Conservation (phyloP, 2,888 invertebrate species). For the Leucoptera coffeella region DNA sequence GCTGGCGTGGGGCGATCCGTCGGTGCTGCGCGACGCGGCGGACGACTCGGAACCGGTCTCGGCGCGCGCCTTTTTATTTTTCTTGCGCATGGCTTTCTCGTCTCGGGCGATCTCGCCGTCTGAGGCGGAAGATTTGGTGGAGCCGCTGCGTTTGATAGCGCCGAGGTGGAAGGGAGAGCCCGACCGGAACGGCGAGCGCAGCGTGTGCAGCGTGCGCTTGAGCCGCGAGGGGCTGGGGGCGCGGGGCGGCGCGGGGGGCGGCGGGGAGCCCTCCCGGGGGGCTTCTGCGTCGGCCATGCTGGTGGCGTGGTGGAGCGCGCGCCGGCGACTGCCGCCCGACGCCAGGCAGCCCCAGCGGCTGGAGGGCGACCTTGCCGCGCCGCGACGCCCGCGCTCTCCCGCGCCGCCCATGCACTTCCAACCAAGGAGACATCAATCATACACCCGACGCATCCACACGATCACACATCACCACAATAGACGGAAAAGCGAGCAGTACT, state of each 20-base stretch:
- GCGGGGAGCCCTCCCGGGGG: conserved; percentile 12
- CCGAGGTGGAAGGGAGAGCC: conserved; percentile 48
- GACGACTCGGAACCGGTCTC: conserved; percentile 13
- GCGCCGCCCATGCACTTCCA: conserved; percentile 2
- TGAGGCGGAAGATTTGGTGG: conserved; percentile 37
- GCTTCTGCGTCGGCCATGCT: conserved; percentile 31
- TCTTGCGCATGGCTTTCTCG: conserved; percentile 47
- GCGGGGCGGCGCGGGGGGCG: conserved; percentile 12
- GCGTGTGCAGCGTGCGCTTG: conserved; percentile 40
- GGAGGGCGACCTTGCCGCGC: conserved; percentile 22
- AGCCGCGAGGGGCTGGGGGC: conserved; percentile 28
- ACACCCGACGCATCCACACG: too few species aligned
- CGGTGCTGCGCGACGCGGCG: conserved; percentile 21
- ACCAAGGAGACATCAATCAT: too few species aligned
- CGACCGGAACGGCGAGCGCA: conserved; percentile 44
- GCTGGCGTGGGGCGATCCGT: conserved; percentile 22
- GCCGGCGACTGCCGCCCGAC: conserved; percentile 21
- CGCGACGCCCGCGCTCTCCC: conserved; percentile 12
- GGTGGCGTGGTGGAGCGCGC: conserved; percentile 18
- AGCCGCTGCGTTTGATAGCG: conserved; percentile 36
- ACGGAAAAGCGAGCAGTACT: too few species aligned
- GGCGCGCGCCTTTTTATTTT: conserved; percentile 39
- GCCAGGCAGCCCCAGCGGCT: conserved; percentile 8
- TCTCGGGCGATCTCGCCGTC: conserved; percentile 41
- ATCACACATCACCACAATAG: too few species aligned